Evolutionary conservation across 2,888 invertebrate genomes (phyloP).

Genomic region (Ophion costatus): DNA sequence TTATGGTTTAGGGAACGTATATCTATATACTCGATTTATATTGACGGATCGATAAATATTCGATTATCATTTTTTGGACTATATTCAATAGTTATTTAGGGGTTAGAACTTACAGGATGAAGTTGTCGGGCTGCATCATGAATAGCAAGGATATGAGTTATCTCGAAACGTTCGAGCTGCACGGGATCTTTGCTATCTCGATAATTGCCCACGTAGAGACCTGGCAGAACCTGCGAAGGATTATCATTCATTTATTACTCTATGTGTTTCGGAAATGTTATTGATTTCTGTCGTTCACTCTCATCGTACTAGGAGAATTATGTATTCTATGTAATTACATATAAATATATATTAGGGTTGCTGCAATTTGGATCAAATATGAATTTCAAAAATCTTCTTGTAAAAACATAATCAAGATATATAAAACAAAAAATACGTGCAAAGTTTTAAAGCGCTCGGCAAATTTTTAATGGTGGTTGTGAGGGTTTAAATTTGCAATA

Average conservation of each 20-base stretch:
- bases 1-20: not conserved
- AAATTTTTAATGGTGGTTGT: too few species aligned
- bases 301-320: not conserved
- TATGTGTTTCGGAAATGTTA: not conserved
- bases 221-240: constrained; percentile 92
- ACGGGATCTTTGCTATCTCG: constrained; percentile 96
- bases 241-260: constrained; percentile 3
- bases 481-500: too few species aligned
- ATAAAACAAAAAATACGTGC: too few species aligned
- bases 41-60: not conserved
- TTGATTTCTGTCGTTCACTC: not conserved
- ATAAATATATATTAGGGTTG: too few species aligned
- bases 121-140: constrained; percentile 96
- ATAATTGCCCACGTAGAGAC: constrained; percentile 97
- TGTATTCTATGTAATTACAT: too few species aligned
- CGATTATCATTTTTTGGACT: not conserved
- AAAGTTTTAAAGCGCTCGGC: too few species aligned
- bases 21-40: too few species aligned
- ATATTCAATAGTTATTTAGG: not conserved
- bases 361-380: too few species aligned
- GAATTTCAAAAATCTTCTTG: too few species aligned
- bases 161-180: constrained; percentile 94
- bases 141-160: constrained; percentile 97
- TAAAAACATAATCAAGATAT: too few species aligned
- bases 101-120: constrained; percentile 89